A percentile compares a stretch with the other conserved stretches of the same genome.
phyloP scores from a whole-genome alignment of 2,888 invertebrate genomes.

The Nomada ruficornis region DNA sequence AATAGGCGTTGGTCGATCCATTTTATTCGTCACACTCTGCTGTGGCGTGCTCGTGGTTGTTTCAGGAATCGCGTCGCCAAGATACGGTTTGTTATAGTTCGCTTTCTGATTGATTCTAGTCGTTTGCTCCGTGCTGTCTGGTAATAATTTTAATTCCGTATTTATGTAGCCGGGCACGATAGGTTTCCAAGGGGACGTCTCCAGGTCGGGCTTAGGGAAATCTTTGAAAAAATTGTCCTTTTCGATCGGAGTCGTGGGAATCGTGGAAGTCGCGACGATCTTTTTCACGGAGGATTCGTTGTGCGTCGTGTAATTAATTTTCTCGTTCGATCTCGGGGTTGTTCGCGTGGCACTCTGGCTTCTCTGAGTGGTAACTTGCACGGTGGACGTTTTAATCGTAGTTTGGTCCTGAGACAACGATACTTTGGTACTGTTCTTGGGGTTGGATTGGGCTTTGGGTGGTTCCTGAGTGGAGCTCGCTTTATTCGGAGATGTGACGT shows the following conservation, averaged over 20 bases:
- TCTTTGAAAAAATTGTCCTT: constrained; percentile 71
- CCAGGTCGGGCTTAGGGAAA: constrained; percentile 80
- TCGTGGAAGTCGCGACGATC: constrained; percentile 15
- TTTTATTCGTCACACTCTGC: not conserved
- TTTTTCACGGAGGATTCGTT: not conserved
- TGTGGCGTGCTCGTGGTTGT: not conserved
- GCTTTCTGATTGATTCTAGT: constrained; percentile 30
- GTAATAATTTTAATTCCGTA: constrained; percentile 72
- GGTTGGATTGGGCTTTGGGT: not conserved
- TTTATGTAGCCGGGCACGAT: constrained; percentile 79
- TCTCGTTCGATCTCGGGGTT: constrained; percentile 1
- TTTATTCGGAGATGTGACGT: constrained; percentile 60
- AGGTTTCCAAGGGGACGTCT: constrained; percentile 82
- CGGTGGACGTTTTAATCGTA: constrained; percentile 12
- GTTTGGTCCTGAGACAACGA: constrained; percentile 14
- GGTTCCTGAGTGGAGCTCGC: constrained; percentile 14
- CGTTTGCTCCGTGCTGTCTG: constrained; percentile 27
- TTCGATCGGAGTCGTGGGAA: constrained; percentile 20
- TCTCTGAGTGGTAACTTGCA: constrained; percentile 9
- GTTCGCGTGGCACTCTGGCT: not conserved
- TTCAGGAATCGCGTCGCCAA: not conserved
- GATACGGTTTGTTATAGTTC: constrained; percentile 18
- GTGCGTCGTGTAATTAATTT: constrained; percentile 9
- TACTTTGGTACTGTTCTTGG: constrained; percentile 18
- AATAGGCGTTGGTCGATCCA: not conserved